Percentiles rank a stretch among this genome's conserved stretches.
Conservation (phyloP, 2,797 vertebrate genomes). For the Bradypodion ventrale region DNA sequence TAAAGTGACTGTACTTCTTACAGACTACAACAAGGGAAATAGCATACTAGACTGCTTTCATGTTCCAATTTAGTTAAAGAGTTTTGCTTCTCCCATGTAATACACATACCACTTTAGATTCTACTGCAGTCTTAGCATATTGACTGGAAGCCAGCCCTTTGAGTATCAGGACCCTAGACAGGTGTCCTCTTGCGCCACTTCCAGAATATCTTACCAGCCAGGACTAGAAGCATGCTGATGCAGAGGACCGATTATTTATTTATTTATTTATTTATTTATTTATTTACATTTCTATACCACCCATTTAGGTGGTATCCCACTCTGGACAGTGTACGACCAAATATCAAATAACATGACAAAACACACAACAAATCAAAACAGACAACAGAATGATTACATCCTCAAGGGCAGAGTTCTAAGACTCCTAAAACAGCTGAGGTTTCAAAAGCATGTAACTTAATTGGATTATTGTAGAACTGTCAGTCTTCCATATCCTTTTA, state of each 20-base stretch:
- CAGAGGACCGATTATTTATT: too few relatives aligned
- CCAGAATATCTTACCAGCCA: conserved; percentile 22
- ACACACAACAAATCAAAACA: too few relatives aligned
- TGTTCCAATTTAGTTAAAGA: too few relatives aligned
- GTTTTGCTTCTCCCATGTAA: too few relatives aligned
- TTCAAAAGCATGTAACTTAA: conserved; percentile 65
- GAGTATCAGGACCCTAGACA: conserved; percentile 14
- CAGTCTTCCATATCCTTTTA: not conserved
- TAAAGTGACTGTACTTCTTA: not conserved
- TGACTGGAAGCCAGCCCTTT: not conserved
- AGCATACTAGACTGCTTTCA: not conserved
- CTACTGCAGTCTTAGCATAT: too few relatives aligned
- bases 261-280: too few relatives aligned
- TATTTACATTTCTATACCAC: too few relatives aligned
- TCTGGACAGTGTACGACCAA: too few relatives aligned
- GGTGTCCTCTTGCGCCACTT: not conserved
- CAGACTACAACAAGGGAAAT: not conserved
- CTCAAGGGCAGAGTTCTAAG: conserved; percentile 58
- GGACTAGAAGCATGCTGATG: conserved; percentile 43
- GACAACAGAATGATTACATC: too few relatives aligned
- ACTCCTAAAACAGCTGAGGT: conserved; percentile 58
- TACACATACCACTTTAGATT: too few relatives aligned
- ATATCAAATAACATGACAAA: too few relatives aligned
- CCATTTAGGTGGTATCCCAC: too few relatives aligned
- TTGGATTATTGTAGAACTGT: conserved; percentile 63